phyloP scores from a whole-genome alignment of 2,797 vertebrate species.

The Erethizon dorsatum region DNA sequence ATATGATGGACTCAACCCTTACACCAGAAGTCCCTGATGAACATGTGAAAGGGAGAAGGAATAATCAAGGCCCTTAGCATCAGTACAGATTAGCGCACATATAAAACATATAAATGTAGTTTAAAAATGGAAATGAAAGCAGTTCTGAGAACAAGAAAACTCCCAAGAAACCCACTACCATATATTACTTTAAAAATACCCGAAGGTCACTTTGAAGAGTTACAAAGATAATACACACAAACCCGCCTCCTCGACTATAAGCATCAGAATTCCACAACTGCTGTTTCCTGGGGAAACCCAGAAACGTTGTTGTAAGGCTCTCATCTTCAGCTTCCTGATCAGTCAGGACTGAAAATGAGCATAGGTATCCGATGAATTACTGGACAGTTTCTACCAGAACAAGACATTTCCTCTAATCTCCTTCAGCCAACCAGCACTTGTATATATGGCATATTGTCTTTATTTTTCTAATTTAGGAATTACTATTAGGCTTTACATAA shows the following conservation, averaged over 20 bases:
- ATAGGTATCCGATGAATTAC: background rate
- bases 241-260: rapidly evolving
- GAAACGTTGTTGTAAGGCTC: background rate
- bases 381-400: background rate
- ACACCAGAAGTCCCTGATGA: background rate
- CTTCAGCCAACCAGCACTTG: background rate
- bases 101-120: rapidly evolving
- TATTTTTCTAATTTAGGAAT: background rate
- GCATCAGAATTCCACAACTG: background rate
- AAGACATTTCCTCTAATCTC: background rate
- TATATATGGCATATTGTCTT: background rate
- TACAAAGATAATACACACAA: background rate
- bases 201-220: background rate
- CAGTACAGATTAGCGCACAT: background rate
- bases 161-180: background rate
- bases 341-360: background rate
- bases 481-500: constrained; percentile 15
- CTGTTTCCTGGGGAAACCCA: background rate
- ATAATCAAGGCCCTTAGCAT: background rate
- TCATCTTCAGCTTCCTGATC: background rate
- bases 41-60: rapidly evolving
- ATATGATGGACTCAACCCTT: background rate
- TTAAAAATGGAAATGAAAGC: background rate
- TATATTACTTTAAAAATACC: background rate
- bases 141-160: background rate